Percentiles rank a stretch among this genome's conserved stretches.
Conservation (phyloP, 2,797 vertebrate species). For the Muscicapa striata region DNA sequence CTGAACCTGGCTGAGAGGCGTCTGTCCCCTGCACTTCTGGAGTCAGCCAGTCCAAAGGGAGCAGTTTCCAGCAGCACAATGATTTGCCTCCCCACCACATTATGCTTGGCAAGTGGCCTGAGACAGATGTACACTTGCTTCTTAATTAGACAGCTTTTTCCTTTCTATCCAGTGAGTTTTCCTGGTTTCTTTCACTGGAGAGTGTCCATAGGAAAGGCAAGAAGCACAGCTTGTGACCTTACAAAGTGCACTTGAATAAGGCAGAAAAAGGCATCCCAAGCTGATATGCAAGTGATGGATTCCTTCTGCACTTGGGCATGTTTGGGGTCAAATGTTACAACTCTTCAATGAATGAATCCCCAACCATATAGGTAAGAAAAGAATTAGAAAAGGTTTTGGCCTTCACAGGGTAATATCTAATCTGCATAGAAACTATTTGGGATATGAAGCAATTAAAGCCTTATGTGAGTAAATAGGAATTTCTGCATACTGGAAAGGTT, state of each 20-base stretch:
- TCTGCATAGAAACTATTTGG: not conserved
- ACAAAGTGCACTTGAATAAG: not conserved
- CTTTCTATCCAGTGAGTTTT: not conserved
- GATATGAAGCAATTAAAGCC: not conserved
- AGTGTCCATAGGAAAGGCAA: not conserved
- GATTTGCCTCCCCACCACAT: not conserved
- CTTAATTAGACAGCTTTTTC: conserved; percentile 46
- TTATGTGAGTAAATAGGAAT: not conserved
- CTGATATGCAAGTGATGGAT: not conserved
- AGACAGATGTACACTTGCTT: conserved; percentile 57
- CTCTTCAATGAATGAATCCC: not conserved
- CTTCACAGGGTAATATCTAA: not conserved
- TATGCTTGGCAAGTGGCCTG: conserved; percentile 68
- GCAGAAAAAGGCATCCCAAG: not conserved
- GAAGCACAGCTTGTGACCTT: conserved; percentile 1
- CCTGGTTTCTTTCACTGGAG: not conserved
- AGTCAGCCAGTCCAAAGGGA: conserved; percentile 13
- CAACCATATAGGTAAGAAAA: not conserved
- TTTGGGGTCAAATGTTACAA: not conserved
- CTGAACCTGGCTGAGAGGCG: not conserved
- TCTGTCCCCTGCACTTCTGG: conserved; percentile 2
- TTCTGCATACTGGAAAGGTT: not conserved
- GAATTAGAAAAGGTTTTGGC: not conserved
- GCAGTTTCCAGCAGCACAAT: not conserved
- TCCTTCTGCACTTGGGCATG: not conserved